Evolutionary conservation across 2,888 invertebrate genomes (phyloP), one percentile per base, ranked within the genome.

Genomic region (Sepioteuthis lessoniana): DNA sequence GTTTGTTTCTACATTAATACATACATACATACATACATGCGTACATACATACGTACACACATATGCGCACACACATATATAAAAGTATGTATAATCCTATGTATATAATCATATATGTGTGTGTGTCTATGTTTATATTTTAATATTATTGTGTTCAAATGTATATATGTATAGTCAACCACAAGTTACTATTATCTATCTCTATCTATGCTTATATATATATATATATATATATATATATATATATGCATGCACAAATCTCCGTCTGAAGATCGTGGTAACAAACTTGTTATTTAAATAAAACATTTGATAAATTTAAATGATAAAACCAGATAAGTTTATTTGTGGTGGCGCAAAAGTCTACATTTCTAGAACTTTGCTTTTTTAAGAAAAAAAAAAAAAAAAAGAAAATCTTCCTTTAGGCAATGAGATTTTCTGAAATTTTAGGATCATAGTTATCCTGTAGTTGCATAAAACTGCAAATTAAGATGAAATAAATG

Each of bases 151-250:
- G 2, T 90, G 19, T 90, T 21, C 28, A 90, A 21, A 90, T 90
- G 28, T 90, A 90, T 90, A 90, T 90, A 90, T 90, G 28, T 90
- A 90, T 90, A 90, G 50, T 25, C 19, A 50, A 21, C 50, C 25
- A 16, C 10, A 50, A 25, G 1, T 90, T 1, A 35, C 16, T 3
- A 8, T 90, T 90, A 31, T 90, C 13, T 90, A 90, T 90, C 13
- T 90, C 13, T 90, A 90, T 90, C 0, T 35, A 37, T 25, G 37
- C 16, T 37, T 35, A 90, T 37, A 90, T 90, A 7, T 90, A 90
- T 90, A 90, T 90, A 90, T 90, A 90, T 90, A 90, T 37, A 90
- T 37, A 37, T 37, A 90, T 35, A 90, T 37, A 90, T 35, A 90
- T 90, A 90, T 90, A 90, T 90, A 90, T 37, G 37, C 37, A 90